These are phyloP conservation scores for Aurelia sp. DNA, from an alignment of 30 jellyfish, hydroid and myxozoan genomes.

Conservation along the genomic window DNA sequence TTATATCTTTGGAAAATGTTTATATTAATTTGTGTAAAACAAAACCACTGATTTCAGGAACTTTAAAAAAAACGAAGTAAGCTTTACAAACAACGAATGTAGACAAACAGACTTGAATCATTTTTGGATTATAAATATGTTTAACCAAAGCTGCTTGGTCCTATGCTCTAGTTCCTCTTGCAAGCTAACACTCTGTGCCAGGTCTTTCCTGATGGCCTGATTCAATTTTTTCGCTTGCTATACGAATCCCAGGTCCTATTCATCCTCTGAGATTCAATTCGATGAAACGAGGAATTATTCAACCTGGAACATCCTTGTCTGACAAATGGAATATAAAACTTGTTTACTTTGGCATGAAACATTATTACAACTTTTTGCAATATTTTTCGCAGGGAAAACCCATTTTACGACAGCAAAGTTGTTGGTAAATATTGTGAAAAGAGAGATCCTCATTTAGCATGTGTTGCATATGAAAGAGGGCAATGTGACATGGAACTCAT, in stretches of 20 bases:
- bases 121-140: too few species aligned
- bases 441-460: slow-evolving; percentile 99
- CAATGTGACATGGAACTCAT: slow-evolving; percentile 94
- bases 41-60: too few species aligned
- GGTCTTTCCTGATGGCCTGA: slow-evolving; percentile 34
- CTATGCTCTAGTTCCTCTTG: background rate
- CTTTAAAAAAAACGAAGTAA: too few species aligned
- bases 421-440: slow-evolving; percentile 99
- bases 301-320: too few species aligned
- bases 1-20: too few species aligned
- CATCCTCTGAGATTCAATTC: too few species aligned
- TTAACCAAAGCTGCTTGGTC: too few species aligned
- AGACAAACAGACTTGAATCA: too few species aligned
- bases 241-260: background rate
- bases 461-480: slow-evolving; percentile 99
- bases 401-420: slow-evolving; percentile 95
- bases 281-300: too few species aligned
- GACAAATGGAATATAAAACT: background rate
- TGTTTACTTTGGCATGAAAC: background rate
- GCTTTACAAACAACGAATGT: too few species aligned
- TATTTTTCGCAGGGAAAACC: slow-evolving; percentile 79
- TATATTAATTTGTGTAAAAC: too few species aligned
- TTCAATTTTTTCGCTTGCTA: slow-evolving; percentile 71
- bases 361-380: background rate
- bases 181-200: slow-evolving; percentile 73